These are phyloP conservation scores for Morelia viridis DNA, from an alignment of 2,797 vertebrate species.

Conservation along the genomic window DNA sequence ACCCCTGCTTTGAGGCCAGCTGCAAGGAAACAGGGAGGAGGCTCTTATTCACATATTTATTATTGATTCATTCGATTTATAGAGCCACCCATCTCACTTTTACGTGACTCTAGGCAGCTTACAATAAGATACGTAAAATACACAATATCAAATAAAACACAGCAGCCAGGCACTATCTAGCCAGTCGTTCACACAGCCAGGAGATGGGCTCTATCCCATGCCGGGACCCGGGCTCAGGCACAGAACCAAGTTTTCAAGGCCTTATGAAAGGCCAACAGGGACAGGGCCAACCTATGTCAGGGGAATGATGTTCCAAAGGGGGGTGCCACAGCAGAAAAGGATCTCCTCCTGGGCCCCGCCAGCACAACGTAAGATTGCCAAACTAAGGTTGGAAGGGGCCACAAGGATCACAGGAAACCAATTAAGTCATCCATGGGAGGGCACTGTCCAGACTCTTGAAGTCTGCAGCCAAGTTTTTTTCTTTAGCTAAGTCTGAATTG, in stretches of 20 bases:
- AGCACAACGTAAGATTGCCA: too few species aligned
- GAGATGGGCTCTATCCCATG: not conserved
- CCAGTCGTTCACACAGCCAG: not conserved
- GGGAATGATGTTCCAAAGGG: too few species aligned
- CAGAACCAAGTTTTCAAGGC: not conserved
- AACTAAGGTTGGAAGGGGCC: too few species aligned
- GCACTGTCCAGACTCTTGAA: too few species aligned
- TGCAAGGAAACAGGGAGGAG: slow-evolving; percentile 62
- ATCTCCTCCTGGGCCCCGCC: too few species aligned
- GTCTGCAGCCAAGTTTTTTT: too few species aligned
- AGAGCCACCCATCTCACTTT: not conserved
- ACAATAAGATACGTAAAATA: not conserved
- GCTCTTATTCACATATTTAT: not conserved
- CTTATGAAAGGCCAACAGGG: not conserved
- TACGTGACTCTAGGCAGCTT: not conserved
- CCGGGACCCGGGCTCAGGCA: not conserved
- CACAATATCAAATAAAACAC: not conserved
- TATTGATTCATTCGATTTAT: accelerated
- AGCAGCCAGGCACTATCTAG: not conserved
- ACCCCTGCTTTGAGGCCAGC: slow-evolving; percentile 92
- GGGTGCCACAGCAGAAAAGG: too few species aligned
- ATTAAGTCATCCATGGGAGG: too few species aligned
- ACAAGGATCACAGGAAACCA: too few species aligned
- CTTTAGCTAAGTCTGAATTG: accelerated
- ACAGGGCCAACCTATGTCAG: too few species aligned